Conservation (phyloP, 2,888 invertebrate species). For the Microplitis manilae region DNA sequence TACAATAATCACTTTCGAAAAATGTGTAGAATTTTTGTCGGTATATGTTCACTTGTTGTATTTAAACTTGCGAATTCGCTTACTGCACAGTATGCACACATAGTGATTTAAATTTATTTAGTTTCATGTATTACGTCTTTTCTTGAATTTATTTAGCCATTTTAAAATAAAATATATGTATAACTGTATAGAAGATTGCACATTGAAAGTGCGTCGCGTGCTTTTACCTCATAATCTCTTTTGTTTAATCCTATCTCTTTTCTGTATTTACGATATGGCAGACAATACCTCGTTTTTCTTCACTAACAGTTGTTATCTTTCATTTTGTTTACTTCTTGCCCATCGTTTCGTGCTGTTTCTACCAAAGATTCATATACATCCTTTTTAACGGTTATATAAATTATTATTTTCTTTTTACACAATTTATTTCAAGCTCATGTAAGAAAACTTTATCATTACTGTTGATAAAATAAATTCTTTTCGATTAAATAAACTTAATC, state of each 20-base stretch:
- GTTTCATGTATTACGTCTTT: background rate
- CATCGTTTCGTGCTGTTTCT: background rate
- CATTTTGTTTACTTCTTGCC: background rate
- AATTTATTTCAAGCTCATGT: background rate
- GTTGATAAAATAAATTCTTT: background rate
- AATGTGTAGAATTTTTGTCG: conserved; percentile 10
- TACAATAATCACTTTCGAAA: conserved; percentile 29
- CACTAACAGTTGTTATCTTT: background rate
- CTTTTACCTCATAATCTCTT: conserved; percentile 25
- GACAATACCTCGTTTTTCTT: conserved; percentile 16
- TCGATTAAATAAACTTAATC: background rate
- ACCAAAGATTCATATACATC: conserved; percentile 5
- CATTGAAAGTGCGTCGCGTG: conserved; percentile 23
- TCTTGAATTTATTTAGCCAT: conserved; percentile 16
- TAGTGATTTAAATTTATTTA: background rate
- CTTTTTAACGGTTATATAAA: background rate
- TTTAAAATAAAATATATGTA: background rate
- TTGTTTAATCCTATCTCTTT: conserved; percentile 22
- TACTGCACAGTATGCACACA: too few relatives aligned
- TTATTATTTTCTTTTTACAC: background rate
- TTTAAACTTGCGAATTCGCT: background rate
- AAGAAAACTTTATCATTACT: background rate
- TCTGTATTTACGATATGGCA: conserved; percentile 17
- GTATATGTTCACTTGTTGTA: conserved; percentile 22
- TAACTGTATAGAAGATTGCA: background rate